Base-by-base conservation (phyloP, 2,113 vertebrate genomes). In the Mellivora capensis region DNA sequence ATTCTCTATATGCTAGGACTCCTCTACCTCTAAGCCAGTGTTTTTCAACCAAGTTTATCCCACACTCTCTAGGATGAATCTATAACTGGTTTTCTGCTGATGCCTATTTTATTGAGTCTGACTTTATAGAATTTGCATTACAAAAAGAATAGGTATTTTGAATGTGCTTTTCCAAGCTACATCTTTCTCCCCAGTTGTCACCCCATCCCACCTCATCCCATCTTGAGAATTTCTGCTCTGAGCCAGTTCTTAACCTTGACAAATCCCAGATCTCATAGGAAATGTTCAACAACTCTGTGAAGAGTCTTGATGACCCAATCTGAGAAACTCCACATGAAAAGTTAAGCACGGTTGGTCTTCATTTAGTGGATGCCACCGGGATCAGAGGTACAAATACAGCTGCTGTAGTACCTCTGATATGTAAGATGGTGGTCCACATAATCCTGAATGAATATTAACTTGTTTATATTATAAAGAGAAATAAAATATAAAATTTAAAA, bases 21-120 rank as follows among this genome's bases (percentile, higher is more conserved):
- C 23, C 82, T 96, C 85, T 79, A 87, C 79, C 89, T 93, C 93
- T 37, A 69, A 86, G 21, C 34, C 39, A 42, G n/a, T 29, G n/a
- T 47, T 96, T 95, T 37, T 76, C 88, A 71, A 37, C 7, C 54
- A 54, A 47, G 54, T 59, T 54, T 44, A 64, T n/a, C 52, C 34
- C 61, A 62, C 23, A 2, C 11, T 15, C 54, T n/a, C 12, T 14
- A 49, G 57, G 44, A 76, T 8, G 7, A 80, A 74, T 44, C n/a
- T 74, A 12, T 5, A 61, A 21, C 52, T 94, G 69, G 27, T 69
- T 90, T 85, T 71, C 77, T 42, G 39, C 64, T 52, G 34, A 44
- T 85, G 52, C 13, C 39, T 21, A 81, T 90, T 96, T 74, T 82
- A 14, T 77, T 79, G 23, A 91, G 31, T 49, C 84, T 72, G 13